Base-by-base conservation (phyloP, 2,113 vertebrate species). In the Anthoscopus minutus region DNA sequence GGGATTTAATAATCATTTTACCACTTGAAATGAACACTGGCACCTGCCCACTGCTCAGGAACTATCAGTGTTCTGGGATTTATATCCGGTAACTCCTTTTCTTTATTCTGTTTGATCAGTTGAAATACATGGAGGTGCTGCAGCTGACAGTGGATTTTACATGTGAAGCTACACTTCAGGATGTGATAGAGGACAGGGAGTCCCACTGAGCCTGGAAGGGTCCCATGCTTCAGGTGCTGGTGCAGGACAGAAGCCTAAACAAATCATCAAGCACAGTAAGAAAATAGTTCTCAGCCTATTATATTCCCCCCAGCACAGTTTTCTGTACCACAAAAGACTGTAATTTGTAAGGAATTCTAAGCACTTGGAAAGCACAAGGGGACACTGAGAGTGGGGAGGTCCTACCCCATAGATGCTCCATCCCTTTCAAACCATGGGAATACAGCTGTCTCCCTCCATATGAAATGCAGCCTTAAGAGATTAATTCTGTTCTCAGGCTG, bases 291-390 rank as follows among this genome's bases (percentile, higher is more conserved):
- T 86, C 82, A 83, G 87, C 64, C 79, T 80, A 66, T 92, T 82
- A 77, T 88, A 81, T 91, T 95, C 70, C 66, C 33, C 66, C 48
- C 81, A 95, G 92, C 64, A 86, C 47, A 65, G 92, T 80, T 85
- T 88, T 87, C 89, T 72, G 44, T 83, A 82, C 85, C 88, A 92
- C 82, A 94, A 92, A 94, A 81, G 91, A 58, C 87, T 93, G 95
- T 94, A 73, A 96, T 96, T 96, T 96, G 88, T 94, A 70, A 90
- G 92, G 93, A 96, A 97, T 96, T 86, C 67, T 44, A 85, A 92
- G 81, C 71, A 77, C 89, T 94, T 73, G 87, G 93, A 93, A 94
- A 95, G 88, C 79, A 92, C 50, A 73, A 90, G 94, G 72, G 92
- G 92, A 94, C 85, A 67, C 58, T 62, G 60, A 76, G 81, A 69